Conservation (phyloP, 2,888 invertebrate genomes). For the Ctena decussata region DNA sequence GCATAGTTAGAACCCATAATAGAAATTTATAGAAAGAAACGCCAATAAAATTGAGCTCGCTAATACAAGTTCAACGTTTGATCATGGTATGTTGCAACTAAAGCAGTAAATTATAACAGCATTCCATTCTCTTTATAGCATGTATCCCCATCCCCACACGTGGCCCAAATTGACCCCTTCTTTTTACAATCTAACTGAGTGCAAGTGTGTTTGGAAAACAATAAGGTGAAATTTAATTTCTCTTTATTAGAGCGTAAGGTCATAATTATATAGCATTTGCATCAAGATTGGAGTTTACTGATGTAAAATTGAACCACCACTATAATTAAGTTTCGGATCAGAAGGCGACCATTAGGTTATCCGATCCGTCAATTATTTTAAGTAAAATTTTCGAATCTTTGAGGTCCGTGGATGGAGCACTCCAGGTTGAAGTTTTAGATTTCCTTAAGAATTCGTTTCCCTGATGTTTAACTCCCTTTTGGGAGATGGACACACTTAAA, state of each 20-base stretch:
- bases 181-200: neutral
- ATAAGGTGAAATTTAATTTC: conserved; percentile 6
- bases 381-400: too few species aligned
- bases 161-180: neutral
- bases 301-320: neutral
- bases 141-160: neutral
- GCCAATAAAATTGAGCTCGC: too few species aligned
- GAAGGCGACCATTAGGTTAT: neutral
- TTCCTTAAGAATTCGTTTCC: too few species aligned
- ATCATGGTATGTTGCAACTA: neutral
- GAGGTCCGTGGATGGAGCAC: too few species aligned
- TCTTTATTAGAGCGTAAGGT: neutral
- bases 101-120: neutral
- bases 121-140: neutral
- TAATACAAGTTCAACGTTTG: neutral
- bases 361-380: neutral
- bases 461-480: too few species aligned
- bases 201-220: conserved; percentile 5
- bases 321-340: conserved; percentile 1
- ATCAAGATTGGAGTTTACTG: neutral
- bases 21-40: too few species aligned
- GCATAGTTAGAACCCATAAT: too few species aligned
- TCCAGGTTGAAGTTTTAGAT: too few species aligned
- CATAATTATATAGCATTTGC: conserved; percentile 5
- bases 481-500: too few species aligned